Evolutionary conservation across 2,797 vertebrate species (phyloP).

Genomic region (Chelidonichthys spinosus): DNA sequence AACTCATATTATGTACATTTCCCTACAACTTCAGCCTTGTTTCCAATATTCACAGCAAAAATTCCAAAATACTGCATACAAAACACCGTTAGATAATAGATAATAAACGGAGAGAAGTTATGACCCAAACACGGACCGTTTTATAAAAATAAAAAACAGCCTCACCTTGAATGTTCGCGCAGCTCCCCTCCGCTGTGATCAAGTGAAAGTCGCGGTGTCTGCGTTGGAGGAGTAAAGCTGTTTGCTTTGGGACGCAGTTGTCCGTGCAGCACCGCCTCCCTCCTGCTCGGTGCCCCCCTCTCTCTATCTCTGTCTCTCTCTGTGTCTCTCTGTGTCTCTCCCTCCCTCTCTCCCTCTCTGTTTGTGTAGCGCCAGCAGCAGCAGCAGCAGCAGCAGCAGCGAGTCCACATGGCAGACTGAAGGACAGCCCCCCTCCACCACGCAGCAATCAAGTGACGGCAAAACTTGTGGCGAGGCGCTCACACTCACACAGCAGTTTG

Average conservation of each 20-base stretch:
- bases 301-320: no score
- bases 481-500: conserved; percentile 85
- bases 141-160: no score
- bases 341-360: no score
- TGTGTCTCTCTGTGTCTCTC: no score
- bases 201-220: conserved; percentile 28
- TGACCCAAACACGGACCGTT: neutral
- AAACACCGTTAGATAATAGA: no score
- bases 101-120: neutral
- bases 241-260: conserved; percentile 63
- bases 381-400: conserved; percentile 54
- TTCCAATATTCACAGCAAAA: neutral
- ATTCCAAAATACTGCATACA: neutral
- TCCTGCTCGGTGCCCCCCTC: conserved; percentile 41
- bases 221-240: conserved; percentile 47
- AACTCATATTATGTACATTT: neutral
- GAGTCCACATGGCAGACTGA: conserved; percentile 83
- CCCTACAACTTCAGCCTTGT: neutral
- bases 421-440: conserved; percentile 79
- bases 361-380: conserved; percentile 73
- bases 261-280: conserved; percentile 67
- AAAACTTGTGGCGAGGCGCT: conserved; percentile 89
- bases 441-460: conserved; percentile 88
- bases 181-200: conserved; percentile 65
- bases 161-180: conserved; percentile 71